Conservation (phyloP, 2,113 vertebrate species). For the Xyliphius kryptos region DNA sequence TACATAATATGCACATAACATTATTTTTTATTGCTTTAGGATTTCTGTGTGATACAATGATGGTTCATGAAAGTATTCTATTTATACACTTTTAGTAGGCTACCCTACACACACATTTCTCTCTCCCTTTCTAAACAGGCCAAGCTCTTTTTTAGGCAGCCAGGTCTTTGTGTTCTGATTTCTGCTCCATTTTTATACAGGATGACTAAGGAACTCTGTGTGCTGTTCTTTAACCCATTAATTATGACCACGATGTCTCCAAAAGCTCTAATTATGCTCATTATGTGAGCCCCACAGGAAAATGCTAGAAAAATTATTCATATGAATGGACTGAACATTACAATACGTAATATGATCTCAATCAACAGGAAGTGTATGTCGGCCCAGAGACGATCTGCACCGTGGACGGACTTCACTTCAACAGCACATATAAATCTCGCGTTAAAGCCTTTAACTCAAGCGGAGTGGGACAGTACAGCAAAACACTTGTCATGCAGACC, state of each 20-base stretch:
- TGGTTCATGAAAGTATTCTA: too few species aligned
- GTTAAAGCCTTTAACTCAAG: conserved; percentile 95
- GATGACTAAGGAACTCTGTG: conserved; percentile 22
- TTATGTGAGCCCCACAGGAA: too few species aligned
- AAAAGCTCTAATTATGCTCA: too few species aligned
- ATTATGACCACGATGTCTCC: too few species aligned
- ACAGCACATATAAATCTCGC: conserved; percentile 90
- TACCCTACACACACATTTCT: conserved; percentile 27
- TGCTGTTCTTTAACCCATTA: too few species aligned
- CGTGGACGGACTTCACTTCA: conserved; percentile 96
- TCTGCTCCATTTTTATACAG: conserved; percentile 34
- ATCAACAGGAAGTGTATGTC: conserved; percentile 88
- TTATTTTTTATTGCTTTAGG: too few species aligned
- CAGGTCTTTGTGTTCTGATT: conserved; percentile 39
- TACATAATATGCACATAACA: too few species aligned
- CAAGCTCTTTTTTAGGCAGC: conserved; percentile 37
- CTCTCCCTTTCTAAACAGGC: conserved; percentile 37
- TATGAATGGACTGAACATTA: too few species aligned
- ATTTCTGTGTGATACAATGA: too few species aligned
- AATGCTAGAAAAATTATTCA: too few species aligned
- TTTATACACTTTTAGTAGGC: too few species aligned
- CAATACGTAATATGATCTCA: too few species aligned
- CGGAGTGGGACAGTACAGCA: conserved; percentile 95
- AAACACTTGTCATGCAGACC: conserved; percentile 93
- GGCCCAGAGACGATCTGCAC: conserved; percentile 98